phyloP scores from a whole-genome alignment of 2,888 invertebrate genomes.

The Caenorhabditis sp. region DNA sequence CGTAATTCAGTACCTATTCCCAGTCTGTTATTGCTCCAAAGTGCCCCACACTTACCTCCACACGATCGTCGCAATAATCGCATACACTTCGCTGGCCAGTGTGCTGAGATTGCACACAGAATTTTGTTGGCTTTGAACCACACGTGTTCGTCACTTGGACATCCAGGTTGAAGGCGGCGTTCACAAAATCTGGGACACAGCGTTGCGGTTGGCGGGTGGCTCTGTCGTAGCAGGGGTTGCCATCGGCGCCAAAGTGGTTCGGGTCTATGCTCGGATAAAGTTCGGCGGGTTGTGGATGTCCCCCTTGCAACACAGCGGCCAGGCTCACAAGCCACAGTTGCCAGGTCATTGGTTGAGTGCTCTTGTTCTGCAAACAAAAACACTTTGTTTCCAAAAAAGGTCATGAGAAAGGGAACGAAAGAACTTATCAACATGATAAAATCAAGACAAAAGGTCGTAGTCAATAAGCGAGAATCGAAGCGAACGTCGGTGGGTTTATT shows the following conservation, averaged over 20 bases:
- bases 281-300: conserved; percentile 71
- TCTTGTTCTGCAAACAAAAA: conserved; percentile 25
- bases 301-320: conserved; percentile 39
- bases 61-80: conserved; percentile 75
- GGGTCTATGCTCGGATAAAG: conserved; percentile 75
- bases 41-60: conserved; percentile 60
- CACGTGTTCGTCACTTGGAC: conserved; percentile 97
- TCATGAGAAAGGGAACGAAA: conserved; percentile 19
- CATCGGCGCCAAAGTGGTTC: conserved; percentile 73
- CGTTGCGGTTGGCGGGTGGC: conserved; percentile 69
- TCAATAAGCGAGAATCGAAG: conserved; percentile 32
- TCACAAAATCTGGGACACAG: conserved; percentile 95
- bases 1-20: too few species aligned
- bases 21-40: too few species aligned
- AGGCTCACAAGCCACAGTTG: conserved; percentile 39
- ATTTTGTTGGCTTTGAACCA: conserved; percentile 86
- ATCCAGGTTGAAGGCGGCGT: conserved; percentile 91
- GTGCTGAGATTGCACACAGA: conserved; percentile 91
- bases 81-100: conserved; percentile 80
- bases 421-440: conserved; percentile 42
- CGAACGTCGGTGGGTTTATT: conserved; percentile 50
- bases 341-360: conserved; percentile 44
- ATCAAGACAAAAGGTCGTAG: conserved; percentile 20
- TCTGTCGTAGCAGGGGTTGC: conserved; percentile 73
- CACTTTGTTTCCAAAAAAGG: conserved; percentile 1